Evolutionary conservation across 2,113 vertebrate genomes (phyloP).

Genomic region (Pteropus alecto): DNA sequence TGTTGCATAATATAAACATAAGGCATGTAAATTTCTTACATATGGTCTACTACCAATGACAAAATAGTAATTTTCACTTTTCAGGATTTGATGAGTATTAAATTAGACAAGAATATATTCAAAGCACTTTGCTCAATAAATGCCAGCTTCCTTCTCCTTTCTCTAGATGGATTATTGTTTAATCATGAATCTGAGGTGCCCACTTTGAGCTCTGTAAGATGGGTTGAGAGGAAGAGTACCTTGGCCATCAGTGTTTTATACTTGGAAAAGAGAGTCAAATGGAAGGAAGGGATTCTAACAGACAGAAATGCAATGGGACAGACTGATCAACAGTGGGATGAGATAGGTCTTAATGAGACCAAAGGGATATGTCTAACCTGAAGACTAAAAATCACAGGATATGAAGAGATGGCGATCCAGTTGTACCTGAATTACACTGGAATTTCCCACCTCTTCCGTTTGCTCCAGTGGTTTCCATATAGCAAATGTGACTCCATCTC

Average conservation of each 20-base stretch:
- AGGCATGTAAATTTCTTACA: constrained; percentile 2
- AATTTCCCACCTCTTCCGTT: not conserved
- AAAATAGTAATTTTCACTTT: constrained; percentile 34
- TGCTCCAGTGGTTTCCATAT: not conserved
- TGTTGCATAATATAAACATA: not conserved
- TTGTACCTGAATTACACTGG: not conserved
- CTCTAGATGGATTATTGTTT: not conserved
- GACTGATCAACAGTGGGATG: not conserved
- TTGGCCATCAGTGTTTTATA: not conserved
- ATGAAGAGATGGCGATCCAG: not conserved
- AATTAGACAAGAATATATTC: constrained; percentile 5
- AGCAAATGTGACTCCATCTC: not conserved
- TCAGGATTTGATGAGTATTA: not conserved
- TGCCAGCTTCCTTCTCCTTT: not conserved
- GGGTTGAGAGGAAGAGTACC: not conserved
- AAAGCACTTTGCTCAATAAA: not conserved
- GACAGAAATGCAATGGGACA: not conserved
- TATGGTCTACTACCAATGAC: not conserved
- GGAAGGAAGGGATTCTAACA: not conserved
- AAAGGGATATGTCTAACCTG: not conserved
- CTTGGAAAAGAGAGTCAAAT: not conserved
- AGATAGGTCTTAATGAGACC: not conserved
- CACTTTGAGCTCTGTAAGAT: not conserved
- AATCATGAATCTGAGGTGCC: not conserved
- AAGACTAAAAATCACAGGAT: not conserved